A percentile compares a stretch with the other conserved stretches of the same genome.
Evolutionary conservation across 2,888 invertebrate species (phyloP).

Genomic region (Limnephilus lunatus): DNA sequence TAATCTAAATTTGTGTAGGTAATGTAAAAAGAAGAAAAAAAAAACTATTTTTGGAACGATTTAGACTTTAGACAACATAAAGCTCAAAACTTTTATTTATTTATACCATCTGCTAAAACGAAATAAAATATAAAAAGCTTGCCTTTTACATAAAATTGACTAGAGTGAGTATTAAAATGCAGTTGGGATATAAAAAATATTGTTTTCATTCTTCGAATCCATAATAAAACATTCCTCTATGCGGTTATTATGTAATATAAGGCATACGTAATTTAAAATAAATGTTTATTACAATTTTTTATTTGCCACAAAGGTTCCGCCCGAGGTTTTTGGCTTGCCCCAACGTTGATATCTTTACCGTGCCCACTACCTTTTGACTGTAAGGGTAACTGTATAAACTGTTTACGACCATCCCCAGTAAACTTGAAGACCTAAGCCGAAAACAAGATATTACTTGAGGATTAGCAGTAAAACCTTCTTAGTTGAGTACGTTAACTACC

Average conservation of each 20-base stretch:
- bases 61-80: no score
- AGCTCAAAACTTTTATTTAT: no score
- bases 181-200: background rate
- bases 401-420: background rate
- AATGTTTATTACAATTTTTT: no score
- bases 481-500: background rate
- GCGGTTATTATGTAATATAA: background rate
- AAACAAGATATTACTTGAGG: background rate
- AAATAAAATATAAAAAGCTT: background rate
- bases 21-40: no score
- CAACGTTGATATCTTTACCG: background rate
- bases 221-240: background rate
- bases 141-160: background rate
- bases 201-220: background rate
- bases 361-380: no score
- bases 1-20: no score
- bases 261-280: background rate
- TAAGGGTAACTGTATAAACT: background rate
- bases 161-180: background rate
- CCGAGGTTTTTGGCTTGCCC: slow-evolving; percentile 6
- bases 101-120: no score
- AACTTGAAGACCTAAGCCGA: background rate
- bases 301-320: background rate
- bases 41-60: no score
- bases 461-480: background rate